Base-by-base conservation (phyloP, 1,140 invertebrate genomes). In the Drosophila albomicans region DNA sequence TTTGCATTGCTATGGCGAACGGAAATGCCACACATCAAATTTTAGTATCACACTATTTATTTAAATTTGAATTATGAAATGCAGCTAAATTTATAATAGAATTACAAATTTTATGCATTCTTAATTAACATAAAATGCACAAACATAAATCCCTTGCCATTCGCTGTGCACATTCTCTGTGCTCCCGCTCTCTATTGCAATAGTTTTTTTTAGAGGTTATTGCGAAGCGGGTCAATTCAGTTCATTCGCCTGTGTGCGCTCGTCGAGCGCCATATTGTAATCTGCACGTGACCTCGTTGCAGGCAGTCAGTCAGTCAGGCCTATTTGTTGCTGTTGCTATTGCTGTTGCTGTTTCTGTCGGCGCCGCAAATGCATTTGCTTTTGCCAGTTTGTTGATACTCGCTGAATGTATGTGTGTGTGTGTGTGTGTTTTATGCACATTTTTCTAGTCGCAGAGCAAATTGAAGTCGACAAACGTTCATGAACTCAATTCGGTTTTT, bases 401-500 rank as follows among this genome's bases (percentile, higher is more conserved):
- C 13, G 49, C 6, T 61, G 58, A 57, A n/a, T 41, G 41, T 48
- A 38, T 45, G 57, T 67, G 49, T 54, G 64, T 58, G 8, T 54
- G 48, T 62, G 38, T 67, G 54, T 70, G 46, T 66, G 48, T 75
- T 84, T 79, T 76, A 87, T 86, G 73, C 79, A 81, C 78, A 84
- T 81, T 78, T 79, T 82, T 61, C 66, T 66, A 58, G 70, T 82
- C 61, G 49, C 78, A 73, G 67, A 86, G 78, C 79, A 86, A 91
- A 91, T 91, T 91, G 87, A 85, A 91, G 87, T 91, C 87, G 87
- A 91, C 87, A 91, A 91, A 91, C 87, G 87, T 91, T 91, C 87
- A 81, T 91, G 87, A 91, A 91, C 87, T 91, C 87, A 91, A 91
- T 91, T 91, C 73, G 75, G 77, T 59, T 88, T 82, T 88, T 84